Evolutionary conservation across 2,113 vertebrate species (phyloP), one percentile per base, ranked within the genome.

Genomic region (Phocoena sinus): DNA sequence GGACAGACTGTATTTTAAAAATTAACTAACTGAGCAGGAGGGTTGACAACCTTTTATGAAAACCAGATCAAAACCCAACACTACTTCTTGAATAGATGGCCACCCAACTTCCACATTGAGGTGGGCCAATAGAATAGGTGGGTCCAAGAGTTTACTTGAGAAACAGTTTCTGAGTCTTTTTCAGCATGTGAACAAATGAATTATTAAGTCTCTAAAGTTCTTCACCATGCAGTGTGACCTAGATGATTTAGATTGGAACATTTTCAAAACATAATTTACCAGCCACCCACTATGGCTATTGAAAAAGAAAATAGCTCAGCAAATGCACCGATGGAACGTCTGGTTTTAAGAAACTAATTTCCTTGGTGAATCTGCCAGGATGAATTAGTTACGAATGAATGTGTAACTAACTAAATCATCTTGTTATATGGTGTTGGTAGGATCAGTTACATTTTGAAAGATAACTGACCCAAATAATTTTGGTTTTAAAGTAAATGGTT

Each of bases 311-410:
- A 38, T 7, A 13, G 8, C 41, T 73, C 17, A 80, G 50, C 38
- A 87, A 91, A 76, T 47, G 23, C 7, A 60, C 25, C n/a, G 25
- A 84, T 92, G 85, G 41, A 91, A 76, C 63, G 88, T 95, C 79
- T 88, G 41, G 67, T 94, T 95, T 93, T 94, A 87, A 94, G 94
- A 95, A 94, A 77, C 3, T n/a, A 44, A 67, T 85, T 93, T 96
- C 68, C 77, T 68, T 95, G 47, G 62, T 82, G 81, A 88, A 77
- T 97, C 53, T 85, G 26, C 71, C 47, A 63, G 73, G 38, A 94
- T 86, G 50, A 74, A 70, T 90, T 86, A 89, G 62, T 87, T 94
- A 94, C 7, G 53, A 94, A 94, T 56, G 20, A 28, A 81, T 14
- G 7, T 26, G 60, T 71, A 81, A 81, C 8, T 88, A 92, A 80